Base-by-base conservation (phyloP, 2,797 vertebrate genomes). In the Dryobates pubescens region DNA sequence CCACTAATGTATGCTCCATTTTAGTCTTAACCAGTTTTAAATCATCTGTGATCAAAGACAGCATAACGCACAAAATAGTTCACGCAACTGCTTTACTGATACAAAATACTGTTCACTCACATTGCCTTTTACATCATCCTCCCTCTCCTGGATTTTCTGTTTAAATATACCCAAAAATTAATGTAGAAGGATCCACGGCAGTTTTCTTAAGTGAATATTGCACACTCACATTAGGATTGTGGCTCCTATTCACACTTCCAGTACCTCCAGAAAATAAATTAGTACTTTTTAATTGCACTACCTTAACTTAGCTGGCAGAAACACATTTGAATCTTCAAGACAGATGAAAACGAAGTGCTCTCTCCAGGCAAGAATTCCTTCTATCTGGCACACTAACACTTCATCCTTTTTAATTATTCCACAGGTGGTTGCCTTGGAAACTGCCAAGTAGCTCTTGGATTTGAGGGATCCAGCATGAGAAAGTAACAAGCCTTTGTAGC, bases 391-490 rank as follows among this genome's bases (percentile, higher is more conserved):
- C 36, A 78, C 62, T 65, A 92, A 81, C 81, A 64, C 86, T 92
- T 91, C 95, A 86, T 93, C 93, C 90, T 95, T 91, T 90, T 96
- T 96, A 96, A 97, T 88, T 87, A 95, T 88, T 96, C 92, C 93
- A 89, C 94, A 94, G 85, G 89, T 92, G 91, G 97, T 96, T 97
- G 93, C 97, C 96, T 93, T 95, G 96, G 97, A 96, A 96, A 97
- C 96, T 79, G 92, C 68, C 93, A 92, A 87, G 82, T 45, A 94
- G 94, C 92, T 96, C 89, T 96, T 59, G 82, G 76, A 88, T 93
- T 67, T 73, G 82, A 88, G 67, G 72, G 54, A 94, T 65, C 83
- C 65, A 36, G 78, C 29, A 82, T 16, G 61, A 84, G 68, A 70
- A 80, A 91, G 90, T 18, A 32, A 88, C 13, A 67, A 91, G 94